These are phyloP conservation scores for Tenebrio molitor DNA, from an alignment of 1,140 invertebrate species.

Conservation along the genomic window DNA sequence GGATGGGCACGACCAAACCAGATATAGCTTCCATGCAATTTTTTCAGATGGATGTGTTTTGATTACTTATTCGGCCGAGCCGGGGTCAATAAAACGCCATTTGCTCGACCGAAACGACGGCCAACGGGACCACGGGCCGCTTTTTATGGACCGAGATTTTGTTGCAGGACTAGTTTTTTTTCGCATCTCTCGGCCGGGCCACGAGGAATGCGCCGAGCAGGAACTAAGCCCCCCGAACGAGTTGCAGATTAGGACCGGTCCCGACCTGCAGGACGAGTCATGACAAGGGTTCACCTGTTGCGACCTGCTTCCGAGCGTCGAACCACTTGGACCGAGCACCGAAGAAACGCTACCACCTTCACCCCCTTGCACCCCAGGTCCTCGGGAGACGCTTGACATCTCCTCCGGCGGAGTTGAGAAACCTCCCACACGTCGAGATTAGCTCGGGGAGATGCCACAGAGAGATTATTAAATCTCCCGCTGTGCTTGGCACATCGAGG, in stretches of 20 bases:
- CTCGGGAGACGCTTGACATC: no score
- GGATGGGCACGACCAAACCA: slow-evolving; percentile 25
- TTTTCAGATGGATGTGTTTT: slow-evolving; percentile 12
- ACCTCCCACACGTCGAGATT: no score
- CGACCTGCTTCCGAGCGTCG: slow-evolving; percentile 9
- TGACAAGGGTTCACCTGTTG: not conserved
- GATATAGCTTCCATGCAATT: slow-evolving; percentile 31
- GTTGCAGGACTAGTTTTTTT: slow-evolving; percentile 43
- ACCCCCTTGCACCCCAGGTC: no score
- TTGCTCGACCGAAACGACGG: slow-evolving; percentile 10
- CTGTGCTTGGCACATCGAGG: not conserved
- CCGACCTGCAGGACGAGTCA: no score
- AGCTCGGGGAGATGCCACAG: not conserved
- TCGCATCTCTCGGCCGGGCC: slow-evolving; percentile 25
- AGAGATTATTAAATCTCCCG: slow-evolving; percentile 23
- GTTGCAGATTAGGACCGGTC: slow-evolving; percentile 20
- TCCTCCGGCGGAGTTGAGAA: no score
- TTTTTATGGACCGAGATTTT: slow-evolving; percentile 40
- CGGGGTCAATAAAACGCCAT: slow-evolving; percentile 44
- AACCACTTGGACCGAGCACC: no score
- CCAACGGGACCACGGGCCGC: slow-evolving; percentile 34
- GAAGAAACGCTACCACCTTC: no score
- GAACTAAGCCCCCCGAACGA: slow-evolving; percentile 26
- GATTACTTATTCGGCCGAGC: slow-evolving; percentile 31
- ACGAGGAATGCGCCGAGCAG: slow-evolving; percentile 30